Percentiles rank a stretch among this genome's conserved stretches.
These are phyloP conservation scores for Phyllotis vaccarum DNA, from an alignment of 2,797 vertebrate species.

Conservation along the genomic window DNA sequence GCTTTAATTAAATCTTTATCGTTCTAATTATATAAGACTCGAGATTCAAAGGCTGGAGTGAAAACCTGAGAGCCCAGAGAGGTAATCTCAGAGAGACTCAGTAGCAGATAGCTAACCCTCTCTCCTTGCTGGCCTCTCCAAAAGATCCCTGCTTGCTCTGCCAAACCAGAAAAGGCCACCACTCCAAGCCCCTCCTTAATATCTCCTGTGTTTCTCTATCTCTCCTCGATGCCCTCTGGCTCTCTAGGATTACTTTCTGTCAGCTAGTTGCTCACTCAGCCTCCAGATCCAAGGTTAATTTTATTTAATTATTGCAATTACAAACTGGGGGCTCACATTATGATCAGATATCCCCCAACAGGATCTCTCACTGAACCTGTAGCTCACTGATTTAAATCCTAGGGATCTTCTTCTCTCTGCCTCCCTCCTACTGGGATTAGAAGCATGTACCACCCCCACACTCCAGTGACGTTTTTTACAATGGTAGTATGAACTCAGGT, in stretches of 20 bases:
- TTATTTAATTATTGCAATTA: background rate
- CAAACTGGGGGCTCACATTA: background rate
- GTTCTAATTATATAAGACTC: background rate
- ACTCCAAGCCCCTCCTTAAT: background rate
- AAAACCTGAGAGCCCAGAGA: background rate
- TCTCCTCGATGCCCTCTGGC: background rate
- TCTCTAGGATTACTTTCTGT: background rate
- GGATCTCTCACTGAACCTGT: background rate
- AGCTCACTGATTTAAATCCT: background rate
- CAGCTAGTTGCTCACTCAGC: background rate
- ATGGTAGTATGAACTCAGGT: background rate
- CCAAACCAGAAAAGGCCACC: background rate
- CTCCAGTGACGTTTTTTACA: background rate
- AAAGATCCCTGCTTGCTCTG: background rate
- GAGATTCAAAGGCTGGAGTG: background rate
- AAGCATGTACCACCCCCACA: background rate
- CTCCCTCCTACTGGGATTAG: background rate
- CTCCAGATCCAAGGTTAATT: background rate
- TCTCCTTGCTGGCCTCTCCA: background rate
- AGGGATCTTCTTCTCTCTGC: background rate
- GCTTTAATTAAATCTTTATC: background rate
- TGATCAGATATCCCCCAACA: background rate
- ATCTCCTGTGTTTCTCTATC: background rate
- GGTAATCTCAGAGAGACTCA: background rate
- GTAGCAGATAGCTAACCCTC: background rate